These are phyloP conservation scores for Varroa destructor DNA, from an alignment of 1,140 invertebrate genomes.

Conservation along the genomic window DNA sequence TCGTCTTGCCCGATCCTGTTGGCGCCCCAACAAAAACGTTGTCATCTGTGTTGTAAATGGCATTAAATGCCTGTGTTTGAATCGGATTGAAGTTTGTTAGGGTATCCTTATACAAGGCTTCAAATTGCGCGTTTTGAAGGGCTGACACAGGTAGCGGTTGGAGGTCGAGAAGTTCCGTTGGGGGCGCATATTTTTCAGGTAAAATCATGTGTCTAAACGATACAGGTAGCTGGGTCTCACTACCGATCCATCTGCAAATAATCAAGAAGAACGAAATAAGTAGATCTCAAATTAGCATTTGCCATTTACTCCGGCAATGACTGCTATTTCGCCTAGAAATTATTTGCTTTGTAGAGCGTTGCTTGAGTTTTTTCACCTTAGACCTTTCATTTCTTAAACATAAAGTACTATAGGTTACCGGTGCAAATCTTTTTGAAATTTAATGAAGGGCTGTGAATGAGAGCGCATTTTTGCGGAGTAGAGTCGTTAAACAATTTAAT, in stretches of 20 bases:
- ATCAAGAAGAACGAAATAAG: conserved; percentile 33
- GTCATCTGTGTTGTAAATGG: conserved; percentile 95
- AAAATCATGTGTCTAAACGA: conserved; percentile 93
- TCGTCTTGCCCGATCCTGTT: conserved; percentile 90
- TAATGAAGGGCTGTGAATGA: too few relatives aligned
- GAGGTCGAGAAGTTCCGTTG: conserved; percentile 92
- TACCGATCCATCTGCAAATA: conserved; percentile 62
- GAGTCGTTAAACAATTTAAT: too few relatives aligned
- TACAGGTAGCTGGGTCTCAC: conserved; percentile 90
- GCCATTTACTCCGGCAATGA: background rate
- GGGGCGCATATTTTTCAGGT: conserved; percentile 94
- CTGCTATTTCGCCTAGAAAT: too few relatives aligned
- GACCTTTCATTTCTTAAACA: too few relatives aligned
- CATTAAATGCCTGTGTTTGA: conserved; percentile 98
- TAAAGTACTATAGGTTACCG: too few relatives aligned
- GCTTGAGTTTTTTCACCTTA: too few relatives aligned
- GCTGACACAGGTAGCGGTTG: conserved; percentile 74
- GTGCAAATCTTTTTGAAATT: too few relatives aligned
- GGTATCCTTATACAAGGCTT: conserved; percentile 65
- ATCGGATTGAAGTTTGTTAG: conserved; percentile 96
- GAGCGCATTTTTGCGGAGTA: too few relatives aligned
- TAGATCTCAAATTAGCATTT: conserved; percentile 32
- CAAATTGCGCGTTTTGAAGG: conserved; percentile 64
- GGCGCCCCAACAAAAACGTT: conserved; percentile 97
- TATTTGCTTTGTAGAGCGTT: too few relatives aligned